phyloP scores from a whole-genome alignment of 2,888 invertebrate genomes.

The Schizaphis graminum region DNA sequence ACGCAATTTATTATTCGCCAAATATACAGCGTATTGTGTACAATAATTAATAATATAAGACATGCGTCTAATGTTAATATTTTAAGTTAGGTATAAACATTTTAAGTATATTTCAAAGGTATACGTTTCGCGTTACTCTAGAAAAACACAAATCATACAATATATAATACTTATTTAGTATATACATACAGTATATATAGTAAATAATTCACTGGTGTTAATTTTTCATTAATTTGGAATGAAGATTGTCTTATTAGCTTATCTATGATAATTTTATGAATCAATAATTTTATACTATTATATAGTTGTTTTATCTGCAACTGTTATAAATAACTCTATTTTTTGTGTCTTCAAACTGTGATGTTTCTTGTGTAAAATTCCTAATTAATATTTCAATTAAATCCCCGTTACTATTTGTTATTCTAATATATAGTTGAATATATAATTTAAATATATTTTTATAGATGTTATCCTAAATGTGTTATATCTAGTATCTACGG shows the following conservation, averaged over 20 bases:
- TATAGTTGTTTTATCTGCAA: background rate
- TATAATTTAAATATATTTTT: background rate
- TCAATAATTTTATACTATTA: background rate
- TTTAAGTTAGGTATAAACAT: background rate
- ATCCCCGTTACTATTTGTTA: background rate
- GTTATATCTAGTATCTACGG: background rate
- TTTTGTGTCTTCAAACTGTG: background rate
- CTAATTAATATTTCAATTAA: constrained; percentile 12
- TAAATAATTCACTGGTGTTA: background rate
- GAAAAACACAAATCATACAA: background rate
- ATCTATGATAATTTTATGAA: background rate
- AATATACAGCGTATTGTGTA: no score
- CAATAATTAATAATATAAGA: background rate
- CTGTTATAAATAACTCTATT: background rate
- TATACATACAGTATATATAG: background rate
- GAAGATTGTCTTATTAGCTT: background rate
- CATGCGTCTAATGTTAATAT: background rate
- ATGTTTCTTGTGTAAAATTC: background rate
- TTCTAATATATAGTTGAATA: background rate
- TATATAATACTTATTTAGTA: background rate
- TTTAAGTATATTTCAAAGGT: background rate
- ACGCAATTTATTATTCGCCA: no score
- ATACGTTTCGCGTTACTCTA: background rate
- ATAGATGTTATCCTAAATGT: background rate
- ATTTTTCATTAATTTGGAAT: background rate